phyloP scores from a whole-genome alignment of 2,797 vertebrate species.

The Vipera latastei region DNA sequence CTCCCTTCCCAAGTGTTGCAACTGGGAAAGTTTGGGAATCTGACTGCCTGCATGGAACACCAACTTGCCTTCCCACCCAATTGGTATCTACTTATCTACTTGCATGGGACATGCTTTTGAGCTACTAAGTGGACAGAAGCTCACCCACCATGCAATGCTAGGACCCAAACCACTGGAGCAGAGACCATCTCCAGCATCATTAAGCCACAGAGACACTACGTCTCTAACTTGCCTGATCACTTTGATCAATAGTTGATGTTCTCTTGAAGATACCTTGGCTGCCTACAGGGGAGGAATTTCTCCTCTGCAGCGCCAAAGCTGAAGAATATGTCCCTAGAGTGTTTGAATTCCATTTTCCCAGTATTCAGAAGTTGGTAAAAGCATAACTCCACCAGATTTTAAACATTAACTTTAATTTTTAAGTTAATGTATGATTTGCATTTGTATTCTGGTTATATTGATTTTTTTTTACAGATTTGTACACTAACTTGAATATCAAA shows the following conservation, averaged over 20 bases:
- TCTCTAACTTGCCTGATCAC: neutral
- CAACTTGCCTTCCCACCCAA: neutral
- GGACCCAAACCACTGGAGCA: neutral
- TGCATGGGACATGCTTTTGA: neutral
- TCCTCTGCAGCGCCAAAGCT: neutral
- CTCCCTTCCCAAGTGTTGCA: neutral
- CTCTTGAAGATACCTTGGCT: neutral
- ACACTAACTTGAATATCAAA: neutral
- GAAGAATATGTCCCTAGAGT: neutral
- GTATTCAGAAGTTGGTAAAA: neutral
- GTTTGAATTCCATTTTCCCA: neutral
- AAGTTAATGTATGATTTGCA: neutral
- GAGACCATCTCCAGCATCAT: neutral
- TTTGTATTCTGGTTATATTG: neutral
- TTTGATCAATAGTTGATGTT: neutral
- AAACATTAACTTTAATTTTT: neutral
- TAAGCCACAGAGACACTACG: neutral
- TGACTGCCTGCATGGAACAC: neutral
- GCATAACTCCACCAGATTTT: neutral
- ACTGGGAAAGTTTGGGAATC: neutral
- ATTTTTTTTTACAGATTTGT: neutral
- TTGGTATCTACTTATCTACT: neutral
- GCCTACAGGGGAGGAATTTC: neutral
- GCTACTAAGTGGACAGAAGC: neutral
- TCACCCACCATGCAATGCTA: neutral